Base-by-base conservation (phyloP, 2,888 invertebrate species). In the Idaea biselata region DNA sequence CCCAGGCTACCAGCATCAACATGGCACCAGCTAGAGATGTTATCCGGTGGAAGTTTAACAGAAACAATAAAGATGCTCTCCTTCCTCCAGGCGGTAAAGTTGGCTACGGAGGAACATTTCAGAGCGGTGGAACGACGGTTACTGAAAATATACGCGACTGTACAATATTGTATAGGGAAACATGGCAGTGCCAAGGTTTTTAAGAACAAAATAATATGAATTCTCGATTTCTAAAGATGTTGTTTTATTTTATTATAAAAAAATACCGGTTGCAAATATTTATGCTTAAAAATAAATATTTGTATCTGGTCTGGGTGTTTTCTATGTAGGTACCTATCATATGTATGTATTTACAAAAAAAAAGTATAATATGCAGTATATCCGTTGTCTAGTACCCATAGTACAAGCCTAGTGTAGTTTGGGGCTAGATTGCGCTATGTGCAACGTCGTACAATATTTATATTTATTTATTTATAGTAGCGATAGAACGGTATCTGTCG, bases 81-180 rank as follows among this genome's bases (percentile, higher is more conserved):
- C 66, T 93, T 95, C 44, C 86, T 97, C 61, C 89, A 93, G 69
- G 83, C 81, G 2, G 87, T 91, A 67, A 95, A 94, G 8, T 82
- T 97, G 6, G 93, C 97, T 16, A 95, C 95, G 2, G 93, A 94
- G 61, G 94, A 94, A 57, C 97, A 98, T 86, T 94, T 95, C 63
- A 92, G 93, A 75, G 97, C 97, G 11, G 91, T 98, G 57, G 96
- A 98, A 81, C 90, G 97, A 69, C 91, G 97, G 79, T 83, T 98
- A 55, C 86, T 95, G 60, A 94, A 96, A 71, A 90, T 97, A 57
- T 96, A 96, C 83, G 95, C 96, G 14, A 95, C 96, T 60, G 94
- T 97, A 59, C 95, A 96, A 82, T 94, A 95, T 81, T 97, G 97
- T 83, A 94, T 95, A 76, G 93, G 91, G 63, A 93, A 91, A 77